Evolutionary conservation across 2,113 vertebrate species (phyloP).

Genomic region (Tauraco erythrolophus): DNA sequence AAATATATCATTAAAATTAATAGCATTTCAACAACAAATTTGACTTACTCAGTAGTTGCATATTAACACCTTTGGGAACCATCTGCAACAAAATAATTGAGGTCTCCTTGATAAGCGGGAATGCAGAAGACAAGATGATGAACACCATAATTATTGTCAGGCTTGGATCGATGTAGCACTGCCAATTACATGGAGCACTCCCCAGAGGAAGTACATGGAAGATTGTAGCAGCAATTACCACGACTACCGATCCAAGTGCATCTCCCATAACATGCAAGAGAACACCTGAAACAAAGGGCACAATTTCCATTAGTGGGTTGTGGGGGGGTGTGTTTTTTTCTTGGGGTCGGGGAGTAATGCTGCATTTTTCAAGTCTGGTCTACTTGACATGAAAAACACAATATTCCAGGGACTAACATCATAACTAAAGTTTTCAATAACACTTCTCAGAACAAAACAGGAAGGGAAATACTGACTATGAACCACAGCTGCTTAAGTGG

Average conservation of each 20-base stretch:
- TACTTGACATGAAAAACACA: not conserved
- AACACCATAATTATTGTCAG: slow-evolving; percentile 85
- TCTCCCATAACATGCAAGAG: slow-evolving; percentile 85
- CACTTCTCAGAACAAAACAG: not conserved
- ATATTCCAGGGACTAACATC: not conserved
- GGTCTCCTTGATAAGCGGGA: slow-evolving; percentile 86
- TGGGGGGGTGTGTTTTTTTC: accelerated
- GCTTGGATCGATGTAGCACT: slow-evolving; percentile 89
- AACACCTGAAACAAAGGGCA: slow-evolving; percentile 75
- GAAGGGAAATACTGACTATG: not conserved
- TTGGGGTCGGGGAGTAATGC: accelerated
- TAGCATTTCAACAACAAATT: not conserved
- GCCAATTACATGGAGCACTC: slow-evolving; percentile 80
- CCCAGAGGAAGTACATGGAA: slow-evolving; percentile 79
- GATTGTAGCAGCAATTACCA: slow-evolving; percentile 79
- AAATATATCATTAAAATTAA: not conserved
- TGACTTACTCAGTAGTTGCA: slow-evolving; percentile 81
- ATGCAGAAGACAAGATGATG: slow-evolving; percentile 84
- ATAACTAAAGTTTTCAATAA: not conserved
- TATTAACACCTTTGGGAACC: slow-evolving; percentile 79
- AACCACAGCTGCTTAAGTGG: not conserved
- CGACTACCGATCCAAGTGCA: slow-evolving; percentile 82
- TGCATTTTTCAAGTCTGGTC: not conserved
- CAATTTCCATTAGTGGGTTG: not conserved
- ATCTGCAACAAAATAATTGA: slow-evolving; percentile 85